Percentiles rank a stretch among this genome's conserved stretches.
phyloP scores from a whole-genome alignment of 2,797 vertebrate genomes.

The Schizopygopsis pylzovi region DNA sequence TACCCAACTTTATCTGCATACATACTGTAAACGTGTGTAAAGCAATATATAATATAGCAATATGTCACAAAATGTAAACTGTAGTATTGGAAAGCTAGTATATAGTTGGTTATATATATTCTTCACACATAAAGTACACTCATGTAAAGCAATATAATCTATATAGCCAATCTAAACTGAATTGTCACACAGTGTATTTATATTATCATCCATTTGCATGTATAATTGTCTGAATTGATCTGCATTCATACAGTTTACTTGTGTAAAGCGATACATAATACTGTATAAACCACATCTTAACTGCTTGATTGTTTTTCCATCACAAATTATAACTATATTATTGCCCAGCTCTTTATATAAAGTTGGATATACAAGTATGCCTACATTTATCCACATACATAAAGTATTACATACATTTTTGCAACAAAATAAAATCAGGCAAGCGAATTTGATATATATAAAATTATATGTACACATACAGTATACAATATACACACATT shows the following conservation, averaged over 20 bases:
- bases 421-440: no score
- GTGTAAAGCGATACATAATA: no score
- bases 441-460: no score
- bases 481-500: no score
- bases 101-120: not conserved
- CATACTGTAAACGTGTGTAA: not conserved
- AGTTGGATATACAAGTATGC: no score
- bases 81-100: not conserved
- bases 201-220: not conserved
- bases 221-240: no score
- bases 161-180: not conserved
- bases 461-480: no score
- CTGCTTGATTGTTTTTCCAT: not conserved
- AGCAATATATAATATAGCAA: not conserved
- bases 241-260: no score
- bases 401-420: no score
- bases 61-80: not conserved
- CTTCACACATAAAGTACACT: not conserved
- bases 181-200: not conserved
- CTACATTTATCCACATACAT: no score
- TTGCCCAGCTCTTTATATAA: not conserved
- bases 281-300: no score
- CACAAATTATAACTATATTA: not conserved
- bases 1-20: not conserved
- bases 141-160: not conserved